A percentile compares a stretch with the other conserved stretches of the same genome.
Conservation (phyloP, 1,140 invertebrate genomes). For the Apolygus lucorum region DNA sequence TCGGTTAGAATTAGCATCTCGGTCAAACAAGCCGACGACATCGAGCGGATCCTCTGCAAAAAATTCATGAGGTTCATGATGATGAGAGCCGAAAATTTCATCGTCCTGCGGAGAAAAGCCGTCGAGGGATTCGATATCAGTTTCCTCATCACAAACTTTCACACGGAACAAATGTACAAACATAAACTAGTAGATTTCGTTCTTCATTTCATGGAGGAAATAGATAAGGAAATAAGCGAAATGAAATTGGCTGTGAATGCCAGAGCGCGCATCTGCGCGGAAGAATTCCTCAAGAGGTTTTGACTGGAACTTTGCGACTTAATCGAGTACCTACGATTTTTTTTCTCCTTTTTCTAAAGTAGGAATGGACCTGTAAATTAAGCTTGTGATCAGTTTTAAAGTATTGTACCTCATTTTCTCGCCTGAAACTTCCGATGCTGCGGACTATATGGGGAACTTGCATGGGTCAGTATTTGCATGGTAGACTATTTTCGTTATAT, state of each 20-base stretch:
- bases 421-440: too few relatives aligned
- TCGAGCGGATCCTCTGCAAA: conserved; percentile 98
- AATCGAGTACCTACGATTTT: neutral
- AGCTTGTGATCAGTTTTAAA: neutral
- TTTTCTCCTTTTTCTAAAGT: neutral
- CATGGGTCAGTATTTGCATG: neutral
- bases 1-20: conserved; percentile 91
- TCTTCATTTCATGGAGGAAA: conserved; percentile 99
- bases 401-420: neutral
- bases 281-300: conserved; percentile 86
- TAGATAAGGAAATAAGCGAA: conserved; percentile 99
- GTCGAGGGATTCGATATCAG: conserved; percentile 98
- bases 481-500: neutral
- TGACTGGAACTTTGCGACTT: conserved; percentile 16
- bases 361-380: neutral
- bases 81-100: conserved; percentile 98
- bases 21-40: conserved; percentile 94
- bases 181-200: conserved; percentile 99
- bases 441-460: too few relatives aligned
- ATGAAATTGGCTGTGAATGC: conserved; percentile 99
- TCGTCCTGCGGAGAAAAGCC: conserved; percentile 91
- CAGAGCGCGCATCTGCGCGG: conserved; percentile 92
- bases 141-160: conserved; percentile 98
- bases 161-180: conserved; percentile 99
- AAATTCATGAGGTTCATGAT: conserved; percentile 99